Base-by-base conservation (phyloP, 2,888 invertebrate species). In the Chelonus formosanus region DNA sequence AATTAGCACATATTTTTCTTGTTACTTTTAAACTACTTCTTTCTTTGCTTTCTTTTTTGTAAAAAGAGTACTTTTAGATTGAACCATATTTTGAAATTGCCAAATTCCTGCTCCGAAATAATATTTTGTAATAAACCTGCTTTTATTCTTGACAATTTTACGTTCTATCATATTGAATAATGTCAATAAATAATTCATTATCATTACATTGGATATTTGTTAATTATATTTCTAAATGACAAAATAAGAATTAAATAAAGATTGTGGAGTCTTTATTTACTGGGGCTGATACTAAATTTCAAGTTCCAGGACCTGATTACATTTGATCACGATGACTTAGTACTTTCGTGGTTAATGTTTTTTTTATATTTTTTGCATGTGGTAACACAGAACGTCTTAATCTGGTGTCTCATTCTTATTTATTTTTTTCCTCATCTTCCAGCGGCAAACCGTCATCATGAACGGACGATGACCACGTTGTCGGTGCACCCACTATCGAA, bases 381-480 rank as follows among this genome's bases (percentile, higher is more conserved):
- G 57, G 57, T 57, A 57, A 57, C 57, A 45, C 44, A 57, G 5
- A 43, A 60, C 52, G 60, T 60, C 60, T 60, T 60, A 60, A 60
- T 60, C 60, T 36, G 6, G 60, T 3, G 75, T 77, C 84, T 53
- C 78, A 84, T 35, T 71, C 88, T 52, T 20, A n/a, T 52, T 52
- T 52, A 52, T 52, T 52, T 52, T 52, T 52, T 32, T 32, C 8
- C 32, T 52, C 32, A 52, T 52, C 20, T 20, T 20, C 20, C 20
- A 20, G 20, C 20, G 20, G 20, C 20, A 20, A 20, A 2, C 20
- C 20, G 2, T 20, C 20, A 20, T 20, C 40, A 48, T 20, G 32
- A 52, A 40, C 40, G 4, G 40, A 40, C 40, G 40, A 40, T 40
- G 40, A 40, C 20, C 20, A 20, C 20, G 20, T 20, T 8, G 31